These are phyloP conservation scores for Chrysoperla carnea DNA, from an alignment of 1,140 invertebrate species.

Conservation along the genomic window DNA sequence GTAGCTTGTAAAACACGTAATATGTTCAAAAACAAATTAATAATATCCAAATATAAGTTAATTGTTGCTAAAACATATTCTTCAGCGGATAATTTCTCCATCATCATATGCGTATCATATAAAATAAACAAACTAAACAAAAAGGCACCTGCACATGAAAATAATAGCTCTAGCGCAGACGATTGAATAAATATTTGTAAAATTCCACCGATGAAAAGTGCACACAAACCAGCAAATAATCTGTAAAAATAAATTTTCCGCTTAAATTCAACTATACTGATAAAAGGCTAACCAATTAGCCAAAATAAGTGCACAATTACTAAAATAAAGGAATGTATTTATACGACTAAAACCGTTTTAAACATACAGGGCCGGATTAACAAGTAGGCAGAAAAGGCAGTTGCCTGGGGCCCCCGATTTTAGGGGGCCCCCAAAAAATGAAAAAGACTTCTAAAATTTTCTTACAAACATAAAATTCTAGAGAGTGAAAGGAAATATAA, in stretches of 20 bases:
- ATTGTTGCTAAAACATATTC: constrained; percentile 66
- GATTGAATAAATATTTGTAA: constrained; percentile 55
- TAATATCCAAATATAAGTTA: constrained; percentile 72
- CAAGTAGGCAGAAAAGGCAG: no score
- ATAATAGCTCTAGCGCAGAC: constrained; percentile 39
- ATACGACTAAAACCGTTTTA: background rate
- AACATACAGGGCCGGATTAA: background rate
- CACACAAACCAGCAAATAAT: constrained; percentile 46
- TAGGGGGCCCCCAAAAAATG: no score
- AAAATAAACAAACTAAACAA: constrained; percentile 55
- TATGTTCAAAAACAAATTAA: constrained; percentile 73
- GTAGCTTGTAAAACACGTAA: constrained; percentile 45
- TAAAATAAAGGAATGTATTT: background rate
- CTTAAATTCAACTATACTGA: background rate
- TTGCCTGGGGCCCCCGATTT: no score
- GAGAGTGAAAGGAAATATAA: no score
- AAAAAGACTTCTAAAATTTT: no score
- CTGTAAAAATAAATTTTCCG: constrained; percentile 31
- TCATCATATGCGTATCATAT: constrained; percentile 46
- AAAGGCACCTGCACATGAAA: constrained; percentile 53
- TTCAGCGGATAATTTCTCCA: constrained; percentile 51
- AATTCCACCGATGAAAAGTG: constrained; percentile 53
- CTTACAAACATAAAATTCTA: no score
- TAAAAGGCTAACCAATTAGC: background rate
- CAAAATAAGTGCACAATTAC: background rate